A percentile compares a stretch with the other conserved stretches of the same genome.
Evolutionary conservation across 2,113 vertebrate genomes (phyloP).

Genomic region (Formicarius rufipectus): DNA sequence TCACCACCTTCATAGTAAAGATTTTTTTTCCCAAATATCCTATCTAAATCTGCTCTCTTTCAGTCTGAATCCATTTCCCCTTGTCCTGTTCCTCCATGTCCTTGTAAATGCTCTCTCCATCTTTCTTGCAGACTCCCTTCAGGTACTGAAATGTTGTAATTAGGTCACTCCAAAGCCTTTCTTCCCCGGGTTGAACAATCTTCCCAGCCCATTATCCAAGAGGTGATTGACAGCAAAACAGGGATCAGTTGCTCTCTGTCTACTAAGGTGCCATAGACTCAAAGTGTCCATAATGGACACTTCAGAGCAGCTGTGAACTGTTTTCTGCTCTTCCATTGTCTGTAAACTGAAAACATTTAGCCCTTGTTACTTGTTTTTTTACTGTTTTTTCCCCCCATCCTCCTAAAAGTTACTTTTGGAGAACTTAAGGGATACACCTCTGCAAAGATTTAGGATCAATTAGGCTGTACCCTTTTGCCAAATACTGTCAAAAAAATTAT

Average conservation of each 20-base stretch:
- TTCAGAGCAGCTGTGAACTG: not conserved
- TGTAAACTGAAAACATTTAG: not conserved
- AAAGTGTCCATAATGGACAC: not conserved
- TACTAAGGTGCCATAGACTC: not conserved
- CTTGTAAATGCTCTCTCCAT: not conserved
- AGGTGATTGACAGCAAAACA: not conserved
- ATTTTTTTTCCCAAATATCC: not conserved
- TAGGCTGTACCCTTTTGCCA: not conserved
- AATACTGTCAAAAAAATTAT: not conserved
- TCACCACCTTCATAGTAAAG: not conserved
- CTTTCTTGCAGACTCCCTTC: not conserved
- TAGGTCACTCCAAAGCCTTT: not conserved
- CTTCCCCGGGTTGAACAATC: not conserved
- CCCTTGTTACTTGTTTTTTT: not conserved
- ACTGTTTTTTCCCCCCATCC: not conserved
- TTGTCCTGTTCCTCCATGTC: not conserved
- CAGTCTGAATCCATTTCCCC: not conserved
- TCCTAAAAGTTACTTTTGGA: not conserved
- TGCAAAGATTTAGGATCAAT: not conserved
- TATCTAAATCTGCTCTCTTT: not conserved
- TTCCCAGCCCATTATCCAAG: not conserved
- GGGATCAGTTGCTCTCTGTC: not conserved
- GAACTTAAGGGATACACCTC: not conserved
- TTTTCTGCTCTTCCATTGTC: not conserved
- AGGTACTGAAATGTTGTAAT: not conserved